These are phyloP conservation scores for Cliona cf. orientalis DNA, from an alignment of 37 sponge, comb jelly and placozoan species.

Conservation along the genomic window DNA sequence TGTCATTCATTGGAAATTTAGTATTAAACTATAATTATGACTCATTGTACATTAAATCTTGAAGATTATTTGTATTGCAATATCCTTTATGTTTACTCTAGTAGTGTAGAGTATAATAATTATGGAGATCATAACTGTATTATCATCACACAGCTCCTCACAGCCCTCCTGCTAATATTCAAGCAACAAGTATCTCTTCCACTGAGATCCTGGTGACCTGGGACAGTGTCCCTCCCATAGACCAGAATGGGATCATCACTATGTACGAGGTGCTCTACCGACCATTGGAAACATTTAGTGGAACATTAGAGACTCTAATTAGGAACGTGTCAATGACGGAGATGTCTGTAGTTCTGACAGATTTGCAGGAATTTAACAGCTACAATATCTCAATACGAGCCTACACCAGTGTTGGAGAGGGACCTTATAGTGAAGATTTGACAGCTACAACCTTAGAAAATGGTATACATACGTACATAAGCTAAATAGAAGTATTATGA, in stretches of 20 bases:
- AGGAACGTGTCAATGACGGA: not conserved
- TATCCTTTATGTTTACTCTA: too few species aligned
- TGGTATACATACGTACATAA: constrained; percentile 6
- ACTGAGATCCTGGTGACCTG: constrained; percentile 34
- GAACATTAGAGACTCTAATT: not conserved
- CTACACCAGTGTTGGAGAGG: constrained; percentile 23
- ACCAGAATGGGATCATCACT: constrained; percentile 46
- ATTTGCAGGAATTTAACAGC: constrained; percentile 7
- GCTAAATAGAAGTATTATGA: too few species aligned
- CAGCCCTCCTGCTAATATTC: constrained; percentile 36
- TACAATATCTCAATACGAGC: constrained; percentile 44
- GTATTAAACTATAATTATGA: too few species aligned
- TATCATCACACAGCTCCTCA: constrained; percentile 35
- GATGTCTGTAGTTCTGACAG: not conserved
- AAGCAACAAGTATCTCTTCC: constrained; percentile 2
- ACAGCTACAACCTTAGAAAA: not conserved
- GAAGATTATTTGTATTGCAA: too few species aligned
- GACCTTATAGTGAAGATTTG: constrained; percentile 25
- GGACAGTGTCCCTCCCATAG: not conserved
- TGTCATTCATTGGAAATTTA: too few species aligned
- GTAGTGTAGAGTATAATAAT: too few species aligned
- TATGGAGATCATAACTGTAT: too few species aligned
- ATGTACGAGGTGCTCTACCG: constrained; percentile 27
- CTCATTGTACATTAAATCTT: too few species aligned
- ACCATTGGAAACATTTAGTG: constrained; percentile 15